Percentiles rank a stretch among this genome's conserved stretches.
phyloP scores from a whole-genome alignment of 2,113 vertebrate species.

The Nothocercus julius region DNA sequence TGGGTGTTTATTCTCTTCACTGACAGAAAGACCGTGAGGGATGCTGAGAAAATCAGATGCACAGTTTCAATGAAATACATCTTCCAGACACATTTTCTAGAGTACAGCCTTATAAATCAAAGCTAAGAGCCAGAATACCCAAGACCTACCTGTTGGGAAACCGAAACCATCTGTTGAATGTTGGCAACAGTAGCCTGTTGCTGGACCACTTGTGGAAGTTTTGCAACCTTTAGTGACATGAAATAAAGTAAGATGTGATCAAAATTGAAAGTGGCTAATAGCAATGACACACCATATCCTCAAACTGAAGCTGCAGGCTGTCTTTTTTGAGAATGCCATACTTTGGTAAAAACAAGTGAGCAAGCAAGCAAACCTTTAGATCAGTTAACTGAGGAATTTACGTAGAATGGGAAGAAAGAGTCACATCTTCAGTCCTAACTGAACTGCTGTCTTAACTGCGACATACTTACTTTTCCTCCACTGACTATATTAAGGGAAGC shows the following conservation, averaged over 20 bases:
- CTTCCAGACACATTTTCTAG: background rate
- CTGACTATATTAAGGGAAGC: background rate
- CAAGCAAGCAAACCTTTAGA: background rate
- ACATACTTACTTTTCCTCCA: background rate
- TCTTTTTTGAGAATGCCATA: background rate
- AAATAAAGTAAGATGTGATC: background rate
- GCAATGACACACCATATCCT: background rate
- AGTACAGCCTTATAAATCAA: background rate
- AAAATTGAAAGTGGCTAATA: background rate
- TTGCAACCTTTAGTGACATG: constrained; percentile 78
- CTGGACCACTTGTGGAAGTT: constrained; percentile 88
- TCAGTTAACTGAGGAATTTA: background rate
- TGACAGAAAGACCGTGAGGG: background rate
- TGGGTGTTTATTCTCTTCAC: background rate
- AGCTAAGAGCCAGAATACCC: background rate
- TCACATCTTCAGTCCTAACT: background rate
- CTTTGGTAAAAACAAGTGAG: background rate
- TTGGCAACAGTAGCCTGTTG: constrained; percentile 83
- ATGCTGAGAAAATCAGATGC: background rate
- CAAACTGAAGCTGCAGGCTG: background rate
- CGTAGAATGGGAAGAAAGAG: background rate
- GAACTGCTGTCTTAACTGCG: background rate
- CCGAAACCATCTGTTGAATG: constrained; percentile 89
- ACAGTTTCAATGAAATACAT: background rate
- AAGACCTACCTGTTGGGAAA: constrained; percentile 86